phyloP scores from a whole-genome alignment of 2,113 vertebrate species.

The Rhynchopsitta pachyrhyncha region DNA sequence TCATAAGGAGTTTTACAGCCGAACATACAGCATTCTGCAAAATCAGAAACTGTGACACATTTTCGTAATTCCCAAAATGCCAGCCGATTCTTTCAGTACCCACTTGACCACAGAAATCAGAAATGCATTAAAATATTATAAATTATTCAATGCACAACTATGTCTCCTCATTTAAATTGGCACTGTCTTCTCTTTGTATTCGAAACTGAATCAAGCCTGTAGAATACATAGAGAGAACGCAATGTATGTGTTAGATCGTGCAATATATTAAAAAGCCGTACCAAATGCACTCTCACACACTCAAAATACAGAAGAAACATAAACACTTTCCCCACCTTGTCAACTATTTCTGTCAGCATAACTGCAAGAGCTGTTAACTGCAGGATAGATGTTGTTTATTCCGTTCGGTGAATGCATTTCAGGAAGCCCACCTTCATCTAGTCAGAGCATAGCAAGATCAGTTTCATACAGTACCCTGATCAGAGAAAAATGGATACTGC shows the following conservation, averaged over 20 bases:
- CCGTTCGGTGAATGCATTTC: conserved; percentile 8
- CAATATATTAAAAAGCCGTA: neutral
- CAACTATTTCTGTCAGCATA: conserved; percentile 67
- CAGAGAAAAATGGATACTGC: conserved; percentile 37
- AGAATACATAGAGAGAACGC: neutral
- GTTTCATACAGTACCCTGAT: conserved; percentile 19
- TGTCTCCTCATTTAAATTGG: neutral
- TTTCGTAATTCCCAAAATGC: neutral
- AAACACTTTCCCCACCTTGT: conserved; percentile 52
- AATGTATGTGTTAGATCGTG: neutral
- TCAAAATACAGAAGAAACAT: neutral
- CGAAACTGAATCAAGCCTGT: neutral
- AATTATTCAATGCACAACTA: neutral
- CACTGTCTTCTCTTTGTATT: neutral
- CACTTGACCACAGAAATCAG: neutral
- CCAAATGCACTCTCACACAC: neutral
- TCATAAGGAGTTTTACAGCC: neutral
- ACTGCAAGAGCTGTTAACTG: neutral
- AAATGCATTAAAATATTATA: neutral
- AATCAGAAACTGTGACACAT: neutral
- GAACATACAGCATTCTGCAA: neutral
- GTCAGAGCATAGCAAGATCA: conserved; percentile 45
- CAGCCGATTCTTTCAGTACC: neutral
- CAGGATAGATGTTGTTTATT: conserved; percentile 27
- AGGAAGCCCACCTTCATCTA: conserved; percentile 56